Evolutionary conservation across 2,113 vertebrate species (phyloP), one percentile per base, ranked within the genome.

Genomic region (Thamnaconus septentrionalis): DNA sequence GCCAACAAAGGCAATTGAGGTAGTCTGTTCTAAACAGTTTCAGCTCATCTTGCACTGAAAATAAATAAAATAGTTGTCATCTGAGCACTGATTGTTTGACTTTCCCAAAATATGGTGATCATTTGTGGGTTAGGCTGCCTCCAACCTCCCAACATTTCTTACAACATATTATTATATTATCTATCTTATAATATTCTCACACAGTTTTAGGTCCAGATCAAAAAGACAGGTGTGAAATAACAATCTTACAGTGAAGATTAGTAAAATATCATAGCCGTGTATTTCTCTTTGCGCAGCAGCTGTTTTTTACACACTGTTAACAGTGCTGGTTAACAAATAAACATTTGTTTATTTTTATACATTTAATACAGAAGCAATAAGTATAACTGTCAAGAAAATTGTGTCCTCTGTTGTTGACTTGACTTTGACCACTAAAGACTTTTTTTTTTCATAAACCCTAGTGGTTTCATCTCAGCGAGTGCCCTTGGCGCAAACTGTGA

Each of bases 1-100:
- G 62, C 44, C 55, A 73, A 79, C 58, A 71, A 68, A 59, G 70
- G 57, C 64, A 58, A 57, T 74, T 56, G 59, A 79, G 59, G n/a
- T 59, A 59, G 51, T 73, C 44, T 10, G 56, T 6, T 61, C 42
- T 69, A 72, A 83, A 81, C 69, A 79, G 3, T 62, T 78, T 73
- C 53, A 70, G 73, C 77, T 74, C 75, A 73, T 78, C 73, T 75
- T 69, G 56, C 48, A 9, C 53, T 18, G 53, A 48, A 74, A 66
- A 67, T 66, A 75, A 78, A 79, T 63, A 65, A 31, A 69, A 53
- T 61, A 56, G 64, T 10, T 31, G 40, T 54, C 41, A 0, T n/a
- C 43, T 45, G 48, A 64, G 43, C 4, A 1, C 39, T 2, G 55
- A 10, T 11, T 55, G 62, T 72, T 69, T 59, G 47, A 64, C 51